A percentile compares a stretch with the other conserved stretches of the same genome.
Evolutionary conservation across 2,113 vertebrate species (phyloP).

Genomic region (Nicator chloris): DNA sequence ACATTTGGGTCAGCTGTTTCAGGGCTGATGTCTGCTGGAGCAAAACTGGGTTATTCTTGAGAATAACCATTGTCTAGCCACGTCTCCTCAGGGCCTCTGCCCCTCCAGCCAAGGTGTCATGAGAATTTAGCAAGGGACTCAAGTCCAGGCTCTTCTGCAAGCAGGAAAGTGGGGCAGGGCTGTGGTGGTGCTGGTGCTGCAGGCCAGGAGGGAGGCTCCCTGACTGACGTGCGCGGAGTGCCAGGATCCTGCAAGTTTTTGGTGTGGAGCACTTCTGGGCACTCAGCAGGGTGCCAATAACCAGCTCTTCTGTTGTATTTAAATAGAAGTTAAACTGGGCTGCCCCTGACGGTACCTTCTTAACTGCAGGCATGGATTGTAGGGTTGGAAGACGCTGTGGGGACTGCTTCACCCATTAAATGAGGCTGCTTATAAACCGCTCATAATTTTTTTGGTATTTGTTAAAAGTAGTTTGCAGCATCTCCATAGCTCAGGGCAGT

Average conservation of each 20-base stretch:
- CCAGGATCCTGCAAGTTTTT: neutral
- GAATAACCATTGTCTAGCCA: neutral
- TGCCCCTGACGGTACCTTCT: neutral
- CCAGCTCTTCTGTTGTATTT: neutral
- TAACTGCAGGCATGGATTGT: neutral
- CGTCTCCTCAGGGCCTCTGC: neutral
- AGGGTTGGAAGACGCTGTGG: neutral
- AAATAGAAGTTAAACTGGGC: neutral
- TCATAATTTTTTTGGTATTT: neutral
- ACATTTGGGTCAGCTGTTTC: neutral
- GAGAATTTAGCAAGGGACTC: neutral
- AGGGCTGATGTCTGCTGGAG: neutral
- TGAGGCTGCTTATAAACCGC: neutral
- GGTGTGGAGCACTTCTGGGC: neutral
- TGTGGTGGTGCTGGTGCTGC: neutral
- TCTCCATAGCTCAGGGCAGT: slow-evolving; percentile 38
- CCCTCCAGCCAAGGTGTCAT: neutral
- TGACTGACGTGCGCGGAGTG: accelerated
- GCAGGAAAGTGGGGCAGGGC: neutral
- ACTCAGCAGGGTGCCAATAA: neutral
- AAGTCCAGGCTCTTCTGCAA: neutral
- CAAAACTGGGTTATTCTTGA: neutral
- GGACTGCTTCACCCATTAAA: neutral
- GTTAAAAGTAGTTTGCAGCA: slow-evolving; percentile 21
- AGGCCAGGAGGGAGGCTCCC: neutral